Conservation (phyloP, 2,888 invertebrate species). For the Lasioglossum vierecki region DNA sequence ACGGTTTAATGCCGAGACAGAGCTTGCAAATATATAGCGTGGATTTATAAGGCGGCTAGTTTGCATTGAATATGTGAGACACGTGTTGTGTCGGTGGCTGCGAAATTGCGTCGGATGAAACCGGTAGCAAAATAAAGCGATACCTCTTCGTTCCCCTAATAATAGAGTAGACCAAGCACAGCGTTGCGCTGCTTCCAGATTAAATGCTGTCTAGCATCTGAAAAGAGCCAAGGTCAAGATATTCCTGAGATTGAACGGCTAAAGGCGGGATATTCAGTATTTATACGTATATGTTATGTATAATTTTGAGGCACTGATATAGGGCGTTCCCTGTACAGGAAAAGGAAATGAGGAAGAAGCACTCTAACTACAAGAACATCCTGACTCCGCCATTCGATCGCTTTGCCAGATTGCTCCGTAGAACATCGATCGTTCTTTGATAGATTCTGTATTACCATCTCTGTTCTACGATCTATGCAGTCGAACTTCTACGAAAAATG, state of each 20-base stretch:
- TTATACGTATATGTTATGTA: not conserved
- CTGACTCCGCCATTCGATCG: conserved; percentile 18
- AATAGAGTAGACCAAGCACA: conserved; percentile 68
- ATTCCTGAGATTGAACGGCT: conserved; percentile 54
- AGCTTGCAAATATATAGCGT: not conserved
- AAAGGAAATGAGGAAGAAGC: conserved; percentile 48
- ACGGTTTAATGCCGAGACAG: not conserved
- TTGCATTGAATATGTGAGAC: not conserved
- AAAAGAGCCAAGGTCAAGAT: conserved; percentile 60
- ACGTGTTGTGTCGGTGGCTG: conserved; percentile 20
- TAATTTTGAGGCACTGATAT: conserved; percentile 43
- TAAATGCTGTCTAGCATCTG: conserved; percentile 72
- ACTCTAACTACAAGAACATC: conserved; percentile 30
- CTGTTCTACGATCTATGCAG: conserved; percentile 30
- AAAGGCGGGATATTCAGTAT: conserved; percentile 47
- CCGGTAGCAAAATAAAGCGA: conserved; percentile 65
- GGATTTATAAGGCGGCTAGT: conserved; percentile 2
- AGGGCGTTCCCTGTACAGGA: conserved; percentile 49
- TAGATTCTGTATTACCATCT: conserved; percentile 31
- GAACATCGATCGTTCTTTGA: conserved; percentile 45
- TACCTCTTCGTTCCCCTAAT: conserved; percentile 68
- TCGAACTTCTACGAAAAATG: not conserved
- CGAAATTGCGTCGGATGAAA: conserved; percentile 52
- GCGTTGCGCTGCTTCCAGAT: conserved; percentile 70
- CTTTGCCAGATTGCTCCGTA: conserved; percentile 17